Evolutionary conservation across 2,113 vertebrate species (phyloP), one percentile per base, ranked within the genome.

Genomic region (Argyrosomus japonicus): DNA sequence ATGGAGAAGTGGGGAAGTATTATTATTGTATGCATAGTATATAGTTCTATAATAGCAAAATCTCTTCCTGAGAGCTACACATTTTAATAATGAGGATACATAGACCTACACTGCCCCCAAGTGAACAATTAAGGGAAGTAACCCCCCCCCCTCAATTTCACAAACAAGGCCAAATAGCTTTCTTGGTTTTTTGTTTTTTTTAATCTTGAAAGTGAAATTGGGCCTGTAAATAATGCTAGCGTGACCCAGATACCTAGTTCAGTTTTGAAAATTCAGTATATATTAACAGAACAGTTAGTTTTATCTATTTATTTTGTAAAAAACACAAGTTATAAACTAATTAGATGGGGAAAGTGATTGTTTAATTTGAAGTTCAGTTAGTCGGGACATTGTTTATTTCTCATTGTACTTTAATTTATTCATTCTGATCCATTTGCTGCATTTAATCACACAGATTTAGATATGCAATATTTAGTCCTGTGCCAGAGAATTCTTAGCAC

Each of bases 51-150:
- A 9, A 13, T 9, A 14, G 4, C 19, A 43, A 27, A 6, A 8
- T 12, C 23, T 51, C 17, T 2, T 29, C 13, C 23, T 53, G 6
- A 17, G 43, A 7, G n/a, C 32, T 25, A 12, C 3, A 2, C 21
- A 9, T 40, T 3, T 25, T 2, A 15, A 13, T 15, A 10, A 3
- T 43, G 17, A 18, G 25, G 18, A 32, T 57, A 29, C 8, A 0
- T 50, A 54, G 54, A 51, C 10, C 25, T 78, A 47, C 65, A 82
- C 84, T 91, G 87, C 92, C 85, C 67, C 58, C 90, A 76, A 86
- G 90, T 91, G 90, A 64, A 78, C 25, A 70, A 43, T 32, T 0
- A 15, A 19, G 14, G 53, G 58, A 74, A 62, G 18, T 57, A 45
- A 40, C 18, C 54, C 2, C 21, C 25, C 36, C 2, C 0, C 3